Conservation (phyloP, 1,140 invertebrate genomes). For the Diuraphis noxia region DNA sequence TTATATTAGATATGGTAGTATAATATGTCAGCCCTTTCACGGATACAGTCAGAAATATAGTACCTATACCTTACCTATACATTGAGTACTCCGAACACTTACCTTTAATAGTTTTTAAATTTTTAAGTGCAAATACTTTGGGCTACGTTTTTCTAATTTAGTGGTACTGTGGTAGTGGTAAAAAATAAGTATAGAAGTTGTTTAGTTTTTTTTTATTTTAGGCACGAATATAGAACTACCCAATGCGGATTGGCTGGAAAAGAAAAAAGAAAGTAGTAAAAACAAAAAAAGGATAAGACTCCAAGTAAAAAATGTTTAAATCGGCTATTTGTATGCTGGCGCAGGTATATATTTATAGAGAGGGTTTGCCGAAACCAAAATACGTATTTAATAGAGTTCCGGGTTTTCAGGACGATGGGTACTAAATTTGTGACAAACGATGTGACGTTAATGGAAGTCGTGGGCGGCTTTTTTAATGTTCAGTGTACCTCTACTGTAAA, state of each 20-base stretch:
- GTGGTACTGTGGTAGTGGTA: not conserved
- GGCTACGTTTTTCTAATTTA: not conserved
- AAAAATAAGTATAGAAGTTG: constrained; percentile 5
- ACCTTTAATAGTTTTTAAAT: not conserved
- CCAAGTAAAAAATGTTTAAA: constrained; percentile 28
- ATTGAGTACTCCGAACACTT: not conserved
- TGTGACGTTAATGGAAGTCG: constrained; percentile 53
- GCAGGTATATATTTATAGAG: constrained; percentile 21
- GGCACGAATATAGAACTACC: constrained; percentile 12
- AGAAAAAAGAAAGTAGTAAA: constrained; percentile 32
- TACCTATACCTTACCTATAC: no score
- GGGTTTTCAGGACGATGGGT: constrained; percentile 41
- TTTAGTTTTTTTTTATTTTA: constrained; percentile 47
- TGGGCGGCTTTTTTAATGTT: constrained; percentile 49
- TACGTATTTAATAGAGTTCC: constrained; percentile 52
- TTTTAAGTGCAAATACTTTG: not conserved
- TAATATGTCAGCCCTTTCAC: not conserved
- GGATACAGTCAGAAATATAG: not conserved
- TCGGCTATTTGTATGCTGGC: constrained; percentile 46
- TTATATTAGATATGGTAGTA: not conserved
- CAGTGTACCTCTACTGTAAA: constrained; percentile 34
- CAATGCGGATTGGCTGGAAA: constrained; percentile 17
- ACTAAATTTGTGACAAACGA: constrained; percentile 53
- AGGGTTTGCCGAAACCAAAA: constrained; percentile 43
- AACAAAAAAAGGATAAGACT: constrained; percentile 34